Percentiles rank a stretch among this genome's conserved stretches.
phyloP scores from a whole-genome alignment of 1,140 invertebrate species.

The Melitaea cinxia region DNA sequence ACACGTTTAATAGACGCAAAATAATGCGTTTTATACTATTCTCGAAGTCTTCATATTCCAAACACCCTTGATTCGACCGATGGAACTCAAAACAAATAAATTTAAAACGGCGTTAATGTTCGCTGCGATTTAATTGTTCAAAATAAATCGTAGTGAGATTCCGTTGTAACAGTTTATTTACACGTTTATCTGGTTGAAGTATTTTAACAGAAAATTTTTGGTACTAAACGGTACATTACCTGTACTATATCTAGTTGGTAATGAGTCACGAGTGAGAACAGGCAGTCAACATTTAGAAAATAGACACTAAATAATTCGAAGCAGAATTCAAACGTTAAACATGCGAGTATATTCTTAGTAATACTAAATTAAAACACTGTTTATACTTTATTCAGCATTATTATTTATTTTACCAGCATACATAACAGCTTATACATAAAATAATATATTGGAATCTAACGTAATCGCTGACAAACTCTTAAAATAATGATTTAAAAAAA shows the following conservation, averaged over 20 bases:
- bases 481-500: too few species aligned
- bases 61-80: constrained; percentile 47
- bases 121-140: constrained; percentile 38
- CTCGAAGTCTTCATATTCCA: constrained; percentile 20
- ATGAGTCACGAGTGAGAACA: constrained; percentile 45
- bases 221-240: neutral
- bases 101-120: constrained; percentile 26
- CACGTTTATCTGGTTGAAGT: neutral
- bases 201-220: neutral
- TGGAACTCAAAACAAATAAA: constrained; percentile 41
- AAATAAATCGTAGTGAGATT: constrained; percentile 35
- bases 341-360: too few species aligned
- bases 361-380: too few species aligned
- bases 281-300: constrained; percentile 33
- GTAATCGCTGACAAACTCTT: too few species aligned
- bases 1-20: constrained; percentile 14
- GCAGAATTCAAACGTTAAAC: too few species aligned
- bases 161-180: constrained; percentile 2
- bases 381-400: too few species aligned
- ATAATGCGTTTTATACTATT: constrained; percentile 30
- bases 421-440: too few species aligned
- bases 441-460: too few species aligned
- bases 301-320: neutral
- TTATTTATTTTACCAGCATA: too few species aligned
- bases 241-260: constrained; percentile 7